phyloP scores from a whole-genome alignment of 2,888 invertebrate genomes.

The Drosophila helvetica region DNA sequence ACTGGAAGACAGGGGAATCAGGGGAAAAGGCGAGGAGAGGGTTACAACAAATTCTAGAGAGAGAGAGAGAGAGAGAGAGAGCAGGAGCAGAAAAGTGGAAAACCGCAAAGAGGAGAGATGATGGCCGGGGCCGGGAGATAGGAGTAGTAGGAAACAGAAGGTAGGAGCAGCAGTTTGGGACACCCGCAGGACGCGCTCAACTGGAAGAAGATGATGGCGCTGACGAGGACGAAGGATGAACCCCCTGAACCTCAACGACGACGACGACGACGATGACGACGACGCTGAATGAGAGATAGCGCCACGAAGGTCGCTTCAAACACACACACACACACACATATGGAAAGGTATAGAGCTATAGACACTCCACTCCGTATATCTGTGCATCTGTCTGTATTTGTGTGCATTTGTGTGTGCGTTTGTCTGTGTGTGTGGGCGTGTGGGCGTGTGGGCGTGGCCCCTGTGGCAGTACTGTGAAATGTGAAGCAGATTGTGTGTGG shows the following conservation, averaged over 20 bases:
- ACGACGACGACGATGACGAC: not conserved
- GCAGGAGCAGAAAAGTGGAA: conserved; percentile 24
- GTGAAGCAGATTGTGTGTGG: conserved; percentile 64
- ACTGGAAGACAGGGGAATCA: conserved; percentile 8
- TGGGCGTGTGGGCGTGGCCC: conserved; percentile 52
- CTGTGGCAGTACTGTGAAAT: conserved; percentile 56
- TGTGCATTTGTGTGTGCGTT: too few relatives aligned
- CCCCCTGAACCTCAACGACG: not conserved
- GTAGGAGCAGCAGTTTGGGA: not conserved
- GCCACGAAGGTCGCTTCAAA: conserved; percentile 37
- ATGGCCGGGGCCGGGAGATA: conserved; percentile 1
- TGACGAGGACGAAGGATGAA: conserved; percentile 34
- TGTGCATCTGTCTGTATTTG: conserved; percentile 4
- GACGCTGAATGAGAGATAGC: conserved; percentile 33
- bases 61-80: conserved; percentile 15
- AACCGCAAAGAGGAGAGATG: conserved; percentile 38
- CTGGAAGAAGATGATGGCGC: conserved; percentile 66
- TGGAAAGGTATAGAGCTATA: not conserved
- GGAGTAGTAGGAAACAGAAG: conserved; percentile 2
- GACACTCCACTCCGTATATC: not conserved
- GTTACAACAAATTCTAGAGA: conserved; percentile 1
- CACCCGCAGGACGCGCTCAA: conserved; percentile 69
- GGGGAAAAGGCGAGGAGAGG: conserved; percentile 21
- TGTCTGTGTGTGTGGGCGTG: conserved; percentile 17
- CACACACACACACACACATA: not conserved